These are phyloP conservation scores for Pinna nobilis DNA, from an alignment of 1,140 invertebrate genomes.

Conservation along the genomic window DNA sequence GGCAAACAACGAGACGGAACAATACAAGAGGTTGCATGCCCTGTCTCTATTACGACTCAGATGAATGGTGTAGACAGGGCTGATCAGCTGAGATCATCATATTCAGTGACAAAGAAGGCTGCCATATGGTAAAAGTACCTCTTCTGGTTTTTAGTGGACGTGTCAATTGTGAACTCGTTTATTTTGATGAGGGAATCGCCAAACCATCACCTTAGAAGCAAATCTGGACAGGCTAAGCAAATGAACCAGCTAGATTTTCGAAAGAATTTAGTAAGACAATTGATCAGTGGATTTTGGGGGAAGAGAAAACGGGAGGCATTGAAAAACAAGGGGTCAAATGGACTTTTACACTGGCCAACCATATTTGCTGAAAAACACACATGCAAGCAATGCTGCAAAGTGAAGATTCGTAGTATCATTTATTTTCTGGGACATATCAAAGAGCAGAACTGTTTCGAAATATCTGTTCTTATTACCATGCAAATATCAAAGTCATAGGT, in stretches of 20 bases:
- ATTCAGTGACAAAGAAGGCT: background rate
- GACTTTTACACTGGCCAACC: conserved; percentile 1
- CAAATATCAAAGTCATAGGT: too few relatives aligned
- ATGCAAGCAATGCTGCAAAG: too few relatives aligned
- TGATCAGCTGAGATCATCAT: conserved; percentile 19
- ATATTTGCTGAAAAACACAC: background rate
- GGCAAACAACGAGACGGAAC: conserved; percentile 7
- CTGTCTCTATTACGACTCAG: background rate
- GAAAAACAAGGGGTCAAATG: background rate
- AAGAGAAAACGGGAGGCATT: background rate
- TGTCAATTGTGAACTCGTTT: conserved; percentile 11
- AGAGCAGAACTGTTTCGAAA: too few relatives aligned
- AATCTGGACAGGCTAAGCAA: background rate
- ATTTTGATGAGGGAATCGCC: conserved; percentile 32
- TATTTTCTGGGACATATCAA: too few relatives aligned
- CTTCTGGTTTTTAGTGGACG: conserved; percentile 38
- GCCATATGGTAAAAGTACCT: conserved; percentile 30
- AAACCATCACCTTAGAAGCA: conserved; percentile 11
- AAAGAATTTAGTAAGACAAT: conserved; percentile 7
- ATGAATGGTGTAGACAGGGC: conserved; percentile 31
- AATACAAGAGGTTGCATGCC: background rate
- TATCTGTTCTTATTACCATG: too few relatives aligned
- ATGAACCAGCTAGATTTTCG: conserved; percentile 15
- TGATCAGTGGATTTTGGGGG: conserved; percentile 7
- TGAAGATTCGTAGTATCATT: too few relatives aligned